Conservation (phyloP, 2,797 vertebrate species). For the Sebastes itinus region DNA sequence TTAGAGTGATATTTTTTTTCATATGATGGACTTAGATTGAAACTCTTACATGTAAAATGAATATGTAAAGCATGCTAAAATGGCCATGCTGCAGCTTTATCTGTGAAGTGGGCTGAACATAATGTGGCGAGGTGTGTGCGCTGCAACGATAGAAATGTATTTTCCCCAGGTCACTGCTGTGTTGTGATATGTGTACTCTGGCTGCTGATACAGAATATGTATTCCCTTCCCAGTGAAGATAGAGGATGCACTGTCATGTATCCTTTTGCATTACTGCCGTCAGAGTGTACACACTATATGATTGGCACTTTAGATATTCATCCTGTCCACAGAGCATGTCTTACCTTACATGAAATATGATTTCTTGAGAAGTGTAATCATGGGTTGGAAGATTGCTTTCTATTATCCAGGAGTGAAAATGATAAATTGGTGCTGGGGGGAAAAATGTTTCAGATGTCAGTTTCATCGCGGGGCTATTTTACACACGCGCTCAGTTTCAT, state of each 20-base stretch:
- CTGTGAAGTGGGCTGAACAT: slow-evolving; percentile 40
- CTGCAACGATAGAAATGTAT: slow-evolving; percentile 50
- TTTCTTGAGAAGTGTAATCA: slow-evolving; percentile 76
- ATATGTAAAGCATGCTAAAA: slow-evolving; percentile 3
- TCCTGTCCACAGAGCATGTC: slow-evolving; percentile 61
- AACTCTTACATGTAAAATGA: not conserved
- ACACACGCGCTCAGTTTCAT: slow-evolving; percentile 64
- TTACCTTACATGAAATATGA: slow-evolving; percentile 75
- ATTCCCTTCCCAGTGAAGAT: slow-evolving; percentile 55
- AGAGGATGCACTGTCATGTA: slow-evolving; percentile 63
- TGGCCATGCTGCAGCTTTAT: slow-evolving; percentile 23
- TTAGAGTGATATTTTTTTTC: not conserved
- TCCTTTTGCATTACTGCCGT: slow-evolving; percentile 66
- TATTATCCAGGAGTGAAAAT: slow-evolving; percentile 77
- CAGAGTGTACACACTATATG: slow-evolving; percentile 65
- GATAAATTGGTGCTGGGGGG: slow-evolving; percentile 69
- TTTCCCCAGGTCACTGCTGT: slow-evolving; percentile 55
- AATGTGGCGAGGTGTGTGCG: slow-evolving; percentile 27
- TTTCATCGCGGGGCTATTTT: slow-evolving; percentile 66
- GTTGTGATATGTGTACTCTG: slow-evolving; percentile 38
- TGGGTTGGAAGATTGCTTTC: slow-evolving; percentile 76
- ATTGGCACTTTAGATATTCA: slow-evolving; percentile 78
- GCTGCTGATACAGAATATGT: slow-evolving; percentile 53
- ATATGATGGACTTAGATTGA: not conserved
- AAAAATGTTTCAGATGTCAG: slow-evolving; percentile 70